Evolutionary conservation across 1,140 invertebrate species (phyloP).

Genomic region (Leptinotarsa defecta): DNA sequence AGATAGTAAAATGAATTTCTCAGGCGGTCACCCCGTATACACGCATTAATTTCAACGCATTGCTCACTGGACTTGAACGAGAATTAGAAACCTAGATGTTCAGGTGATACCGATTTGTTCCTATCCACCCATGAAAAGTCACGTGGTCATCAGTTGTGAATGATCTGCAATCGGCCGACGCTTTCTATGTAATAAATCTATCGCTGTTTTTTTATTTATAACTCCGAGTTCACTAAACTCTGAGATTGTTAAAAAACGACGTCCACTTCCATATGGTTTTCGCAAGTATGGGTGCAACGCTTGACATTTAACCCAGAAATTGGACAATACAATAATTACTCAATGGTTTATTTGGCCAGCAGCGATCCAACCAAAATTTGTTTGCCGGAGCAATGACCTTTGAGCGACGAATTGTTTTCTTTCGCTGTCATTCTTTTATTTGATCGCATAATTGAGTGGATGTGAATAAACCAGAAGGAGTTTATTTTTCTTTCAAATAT

Average conservation of each 20-base stretch:
- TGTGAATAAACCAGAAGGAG: too few species aligned
- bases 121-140: slow-evolving; percentile 9
- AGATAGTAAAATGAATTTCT: neutral
- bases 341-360: neutral
- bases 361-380: neutral
- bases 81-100: slow-evolving; percentile 16
- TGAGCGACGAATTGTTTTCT: neutral
- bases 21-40: neutral
- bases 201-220: slow-evolving; percentile 17
- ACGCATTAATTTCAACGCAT: neutral
- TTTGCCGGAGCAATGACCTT: neutral
- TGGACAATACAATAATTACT: slow-evolving; percentile 17
- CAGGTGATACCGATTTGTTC: slow-evolving; percentile 7
- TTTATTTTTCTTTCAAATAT: too few species aligned
- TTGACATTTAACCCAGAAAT: slow-evolving; percentile 24
- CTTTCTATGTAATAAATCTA: slow-evolving; percentile 22
- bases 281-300: slow-evolving; percentile 13
- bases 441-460: too few species aligned
- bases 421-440: neutral
- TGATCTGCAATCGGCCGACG: slow-evolving; percentile 4
- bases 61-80: neutral
- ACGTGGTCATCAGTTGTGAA: slow-evolving; percentile 2
- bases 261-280: slow-evolving; percentile 19
- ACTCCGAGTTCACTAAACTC: slow-evolving; percentile 16
- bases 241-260: neutral